These are phyloP conservation scores for Cryptus armator DNA, from an alignment of 2,888 invertebrate species.

Conservation along the genomic window DNA sequence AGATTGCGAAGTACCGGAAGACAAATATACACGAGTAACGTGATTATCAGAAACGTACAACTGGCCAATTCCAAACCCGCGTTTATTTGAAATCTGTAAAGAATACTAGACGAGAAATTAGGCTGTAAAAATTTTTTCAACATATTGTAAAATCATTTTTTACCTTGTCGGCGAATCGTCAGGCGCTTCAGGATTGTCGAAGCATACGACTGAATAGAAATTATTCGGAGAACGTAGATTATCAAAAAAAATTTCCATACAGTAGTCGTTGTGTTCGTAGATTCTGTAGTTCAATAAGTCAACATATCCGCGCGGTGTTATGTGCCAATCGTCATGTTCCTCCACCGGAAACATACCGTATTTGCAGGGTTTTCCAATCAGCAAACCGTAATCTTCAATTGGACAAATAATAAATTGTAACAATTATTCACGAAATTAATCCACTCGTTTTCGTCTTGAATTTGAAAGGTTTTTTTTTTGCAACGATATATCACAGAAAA, in stretches of 20 bases:
- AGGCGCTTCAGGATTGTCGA: constrained; percentile 67
- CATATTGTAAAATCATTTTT: neutral
- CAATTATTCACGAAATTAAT: neutral
- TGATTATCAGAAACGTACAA: constrained; percentile 88
- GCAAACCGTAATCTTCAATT: constrained; percentile 79
- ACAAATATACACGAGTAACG: constrained; percentile 89
- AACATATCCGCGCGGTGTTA: constrained; percentile 77
- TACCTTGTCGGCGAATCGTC: constrained; percentile 61
- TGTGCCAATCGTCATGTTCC: constrained; percentile 73
- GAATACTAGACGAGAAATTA: neutral
- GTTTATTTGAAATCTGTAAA: constrained; percentile 74
- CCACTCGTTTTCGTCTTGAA: no score
- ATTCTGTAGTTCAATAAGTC: constrained; percentile 61
- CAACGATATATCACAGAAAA: no score
- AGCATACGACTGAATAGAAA: constrained; percentile 79
- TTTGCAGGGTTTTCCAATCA: constrained; percentile 75
- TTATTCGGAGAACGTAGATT: constrained; percentile 33
- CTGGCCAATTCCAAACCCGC: constrained; percentile 86
- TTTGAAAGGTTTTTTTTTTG: no score
- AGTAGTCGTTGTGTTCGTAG: constrained; percentile 76
- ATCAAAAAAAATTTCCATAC: constrained; percentile 78
- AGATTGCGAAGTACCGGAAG: constrained; percentile 90
- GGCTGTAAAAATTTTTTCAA: neutral
- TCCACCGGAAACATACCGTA: constrained; percentile 70
- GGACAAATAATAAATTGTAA: constrained; percentile 25